Conservation (phyloP, 1,140 invertebrate genomes). For the Nasonia longicornis region DNA sequence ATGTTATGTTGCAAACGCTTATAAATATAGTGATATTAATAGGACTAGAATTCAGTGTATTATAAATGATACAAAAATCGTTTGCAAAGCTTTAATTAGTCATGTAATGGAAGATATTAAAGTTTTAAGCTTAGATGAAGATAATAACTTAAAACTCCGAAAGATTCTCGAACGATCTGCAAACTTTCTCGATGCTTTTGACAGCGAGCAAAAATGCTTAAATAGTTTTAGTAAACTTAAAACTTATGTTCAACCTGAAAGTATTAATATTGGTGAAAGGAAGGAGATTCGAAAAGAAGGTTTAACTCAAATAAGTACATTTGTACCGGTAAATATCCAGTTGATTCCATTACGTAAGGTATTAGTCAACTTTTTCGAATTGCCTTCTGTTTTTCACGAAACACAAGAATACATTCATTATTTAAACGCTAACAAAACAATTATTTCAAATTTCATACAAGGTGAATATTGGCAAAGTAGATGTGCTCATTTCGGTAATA, state of each 20-base stretch:
- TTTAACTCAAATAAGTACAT: not conserved
- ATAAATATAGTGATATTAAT: constrained; percentile 10
- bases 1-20: not conserved
- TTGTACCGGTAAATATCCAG: not conserved
- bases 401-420: not conserved
- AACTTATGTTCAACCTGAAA: constrained; percentile 35
- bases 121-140: not conserved
- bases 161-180: not conserved
- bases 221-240: constrained; percentile 16
- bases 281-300: not conserved
- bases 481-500: not conserved
- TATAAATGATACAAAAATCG: not conserved
- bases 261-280: constrained; percentile 42
- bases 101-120: not conserved
- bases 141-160: not conserved
- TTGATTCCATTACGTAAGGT: not conserved
- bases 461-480: constrained; percentile 1
- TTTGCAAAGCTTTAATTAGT: not conserved
- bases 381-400: not conserved
- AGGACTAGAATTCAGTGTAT: not conserved
- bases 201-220: constrained; percentile 31
- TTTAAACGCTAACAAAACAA: not conserved
- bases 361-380: not conserved
- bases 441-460: constrained; percentile 13
- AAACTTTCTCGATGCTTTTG: not conserved